Base-by-base conservation (phyloP, 2,888 invertebrate genomes). In the Drosophila helvetica region DNA sequence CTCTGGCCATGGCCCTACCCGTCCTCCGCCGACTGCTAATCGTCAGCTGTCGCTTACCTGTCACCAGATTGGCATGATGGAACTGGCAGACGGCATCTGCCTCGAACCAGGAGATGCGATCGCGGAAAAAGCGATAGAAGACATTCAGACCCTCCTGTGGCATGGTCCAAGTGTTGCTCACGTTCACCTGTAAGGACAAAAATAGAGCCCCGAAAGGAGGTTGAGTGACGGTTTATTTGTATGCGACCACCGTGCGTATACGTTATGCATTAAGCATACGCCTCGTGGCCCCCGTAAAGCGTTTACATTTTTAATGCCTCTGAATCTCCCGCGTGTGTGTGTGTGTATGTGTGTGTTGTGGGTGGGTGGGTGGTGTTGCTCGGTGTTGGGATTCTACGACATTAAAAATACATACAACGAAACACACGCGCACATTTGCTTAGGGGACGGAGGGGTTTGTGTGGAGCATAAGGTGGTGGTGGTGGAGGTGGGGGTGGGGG, bases 61-160 rank as follows among this genome's bases (percentile, higher is more conserved):
- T 96, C 80, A 96, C 96, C 61, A 96, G 93, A 91, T 96, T 95
- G 78, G 95, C 96, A 90, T 96, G 96, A 91, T 96, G 96, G 86
- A 96, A 96, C 92, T 96, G 96, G 91, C 96, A 96, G 60, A 96
- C 96, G 38, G 96, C 96, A 89, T 96, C 96, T 3, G 96, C 96
- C 91, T 96, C 96, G 90, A 96, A 96, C 96, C 96, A 96, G 48
- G 96, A 96, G 90, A 96, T 96, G 91, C 95, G 95, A 93, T 96
- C 96, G 80, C 95, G 94, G 93, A 96, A 96, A 93, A 96, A 96
- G 86, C 96, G 95, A 93, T 96, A 96, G 93, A 96, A 96, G 67
- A 96, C 96, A 72, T 96, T 95, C 90, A 96, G 95, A 30, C 96
- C 96, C 89, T 96, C 96, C 90, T 96, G 96, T 9, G 96, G 96